These are phyloP conservation scores for Sturmia bella DNA, from an alignment of 2,888 invertebrate species.

Conservation along the genomic window DNA sequence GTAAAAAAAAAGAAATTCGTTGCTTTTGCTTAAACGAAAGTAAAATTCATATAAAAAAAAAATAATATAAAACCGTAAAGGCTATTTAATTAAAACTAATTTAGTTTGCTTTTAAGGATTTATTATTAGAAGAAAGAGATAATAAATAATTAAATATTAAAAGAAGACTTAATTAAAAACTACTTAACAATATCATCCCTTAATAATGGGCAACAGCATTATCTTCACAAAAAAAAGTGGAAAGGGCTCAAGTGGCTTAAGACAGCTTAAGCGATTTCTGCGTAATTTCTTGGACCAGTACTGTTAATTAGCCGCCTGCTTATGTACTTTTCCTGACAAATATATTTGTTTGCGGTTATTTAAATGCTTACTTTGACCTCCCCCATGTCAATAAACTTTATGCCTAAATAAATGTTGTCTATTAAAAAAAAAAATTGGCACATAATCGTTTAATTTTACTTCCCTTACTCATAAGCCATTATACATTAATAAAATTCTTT, in stretches of 20 bases:
- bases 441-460: conserved; percentile 11
- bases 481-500: conserved; percentile 3
- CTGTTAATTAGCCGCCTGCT: no score
- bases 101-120: conserved; percentile 6
- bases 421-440: background rate
- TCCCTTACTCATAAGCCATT: background rate
- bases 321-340: no score
- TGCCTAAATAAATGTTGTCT: background rate
- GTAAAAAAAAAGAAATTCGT: conserved; percentile 28
- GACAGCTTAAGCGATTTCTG: no score
- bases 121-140: background rate
- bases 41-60: conserved; percentile 14
- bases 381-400: background rate
- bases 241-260: no score
- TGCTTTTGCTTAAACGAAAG: conserved; percentile 34
- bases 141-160: background rate
- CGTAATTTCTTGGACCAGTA: no score
- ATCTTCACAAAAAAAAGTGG: no score
- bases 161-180: no score
- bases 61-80: background rate
- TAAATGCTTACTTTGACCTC: no score
- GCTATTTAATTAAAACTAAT: conserved; percentile 9
- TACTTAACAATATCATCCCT: no score
- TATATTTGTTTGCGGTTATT: no score
- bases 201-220: no score